Evolutionary conservation across 2,797 vertebrate genomes (phyloP).

Genomic region (Xiphophorus birchmanni): DNA sequence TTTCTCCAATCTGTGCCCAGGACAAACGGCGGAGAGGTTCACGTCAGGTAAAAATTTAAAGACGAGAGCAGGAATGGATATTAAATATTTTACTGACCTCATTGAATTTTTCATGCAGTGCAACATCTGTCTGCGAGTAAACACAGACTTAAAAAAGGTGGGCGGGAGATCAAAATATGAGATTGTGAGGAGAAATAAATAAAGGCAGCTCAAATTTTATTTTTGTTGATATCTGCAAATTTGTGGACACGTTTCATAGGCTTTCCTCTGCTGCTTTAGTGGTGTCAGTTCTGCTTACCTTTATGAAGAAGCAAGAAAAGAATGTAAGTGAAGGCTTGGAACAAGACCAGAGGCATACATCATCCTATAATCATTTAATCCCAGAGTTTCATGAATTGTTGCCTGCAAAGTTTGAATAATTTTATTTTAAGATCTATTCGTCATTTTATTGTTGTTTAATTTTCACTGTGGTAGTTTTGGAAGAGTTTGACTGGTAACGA

Average conservation of each 20-base stretch:
- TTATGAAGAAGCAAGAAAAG: not conserved
- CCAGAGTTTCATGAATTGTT: not conserved
- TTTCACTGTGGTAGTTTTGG: not conserved
- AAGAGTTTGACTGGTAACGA: not conserved
- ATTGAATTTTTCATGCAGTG: not conserved
- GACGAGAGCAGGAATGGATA: not conserved
- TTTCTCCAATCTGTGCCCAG: not conserved
- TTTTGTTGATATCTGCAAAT: not conserved
- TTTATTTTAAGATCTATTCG: not conserved
- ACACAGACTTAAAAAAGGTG: not conserved
- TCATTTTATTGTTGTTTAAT: not conserved
- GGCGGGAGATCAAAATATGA: not conserved
- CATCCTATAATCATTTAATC: not conserved
- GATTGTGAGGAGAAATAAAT: not conserved
- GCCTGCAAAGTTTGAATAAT: not conserved
- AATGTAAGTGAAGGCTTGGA: not conserved
- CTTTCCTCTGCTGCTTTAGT: not conserved
- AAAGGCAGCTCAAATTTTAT: not conserved
- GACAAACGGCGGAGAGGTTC: not conserved
- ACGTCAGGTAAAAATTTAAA: conserved; percentile 1
- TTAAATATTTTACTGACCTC: not conserved
- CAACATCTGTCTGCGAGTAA: not conserved
- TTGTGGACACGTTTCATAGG: not conserved
- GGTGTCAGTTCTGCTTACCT: not conserved
- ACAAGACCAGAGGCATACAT: not conserved